Conservation (phyloP, 2,113 vertebrate species). For the Campylomormyrus tamandua region DNA sequence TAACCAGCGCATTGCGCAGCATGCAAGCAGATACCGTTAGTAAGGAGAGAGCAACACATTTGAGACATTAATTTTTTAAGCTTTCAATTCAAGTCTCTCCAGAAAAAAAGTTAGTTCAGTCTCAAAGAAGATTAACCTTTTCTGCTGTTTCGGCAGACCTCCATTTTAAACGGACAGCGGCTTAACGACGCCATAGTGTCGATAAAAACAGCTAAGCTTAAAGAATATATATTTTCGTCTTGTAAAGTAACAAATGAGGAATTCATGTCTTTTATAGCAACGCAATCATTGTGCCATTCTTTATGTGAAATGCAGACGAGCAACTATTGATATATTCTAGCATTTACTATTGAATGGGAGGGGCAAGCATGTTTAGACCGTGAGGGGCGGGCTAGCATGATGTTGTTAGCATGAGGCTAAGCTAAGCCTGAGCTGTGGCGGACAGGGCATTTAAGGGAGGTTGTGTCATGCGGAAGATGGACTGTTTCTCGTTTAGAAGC, state of each 20-base stretch:
- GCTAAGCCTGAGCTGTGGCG: slow-evolving; percentile 2
- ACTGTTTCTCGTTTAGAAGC: slow-evolving; percentile 18
- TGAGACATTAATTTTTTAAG: slow-evolving; percentile 33
- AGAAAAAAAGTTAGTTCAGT: slow-evolving; percentile 30
- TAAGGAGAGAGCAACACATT: slow-evolving; percentile 33
- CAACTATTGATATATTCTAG: not conserved
- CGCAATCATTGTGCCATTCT: not conserved
- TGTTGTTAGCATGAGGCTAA: not conserved
- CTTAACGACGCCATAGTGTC: not conserved
- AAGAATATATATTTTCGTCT: not conserved
- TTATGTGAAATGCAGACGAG: not conserved
- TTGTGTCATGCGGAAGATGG: slow-evolving; percentile 37
- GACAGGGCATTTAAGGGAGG: slow-evolving; percentile 4
- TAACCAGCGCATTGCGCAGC: slow-evolving; percentile 22
- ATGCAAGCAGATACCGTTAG: slow-evolving; percentile 9
- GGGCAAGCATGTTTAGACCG: slow-evolving; percentile 1
- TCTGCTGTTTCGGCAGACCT: slow-evolving; percentile 26
- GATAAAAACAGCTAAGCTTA: not conserved
- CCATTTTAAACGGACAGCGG: slow-evolving; percentile 29
- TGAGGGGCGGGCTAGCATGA: not conserved
- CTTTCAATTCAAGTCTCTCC: slow-evolving; percentile 26
- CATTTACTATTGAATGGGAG: not conserved
- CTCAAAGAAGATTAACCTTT: slow-evolving; percentile 28
- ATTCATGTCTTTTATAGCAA: slow-evolving; percentile 12
- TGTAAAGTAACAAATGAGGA: slow-evolving; percentile 38